Conservation (phyloP, 2,797 vertebrate species). For the Brotula barbata region DNA sequence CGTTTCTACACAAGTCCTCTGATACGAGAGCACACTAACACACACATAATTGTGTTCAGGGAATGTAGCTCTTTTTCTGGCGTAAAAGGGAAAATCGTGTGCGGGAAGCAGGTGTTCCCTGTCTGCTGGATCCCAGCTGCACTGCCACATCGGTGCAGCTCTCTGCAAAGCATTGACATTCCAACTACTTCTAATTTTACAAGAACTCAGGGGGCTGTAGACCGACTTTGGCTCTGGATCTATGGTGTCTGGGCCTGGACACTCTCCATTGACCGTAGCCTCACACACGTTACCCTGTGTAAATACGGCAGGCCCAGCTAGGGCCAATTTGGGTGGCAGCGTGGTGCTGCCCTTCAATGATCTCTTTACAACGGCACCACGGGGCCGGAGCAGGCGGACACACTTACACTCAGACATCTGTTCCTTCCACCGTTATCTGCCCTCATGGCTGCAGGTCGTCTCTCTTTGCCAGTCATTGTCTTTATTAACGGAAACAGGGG, state of each 20-base stretch:
- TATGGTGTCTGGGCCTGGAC: constrained; percentile 48
- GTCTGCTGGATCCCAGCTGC: constrained; percentile 45
- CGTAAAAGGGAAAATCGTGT: constrained; percentile 16
- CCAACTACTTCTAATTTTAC: constrained; percentile 65
- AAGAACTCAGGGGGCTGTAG: constrained; percentile 54
- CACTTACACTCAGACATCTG: constrained; percentile 54
- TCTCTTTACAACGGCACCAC: constrained; percentile 21
- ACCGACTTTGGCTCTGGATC: constrained; percentile 46
- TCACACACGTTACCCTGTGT: constrained; percentile 53
- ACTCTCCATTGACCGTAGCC: constrained; percentile 54
- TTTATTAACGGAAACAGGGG: constrained; percentile 14
- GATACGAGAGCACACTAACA: constrained; percentile 5
- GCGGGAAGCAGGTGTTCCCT: constrained; percentile 56
- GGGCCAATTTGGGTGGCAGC: constrained; percentile 42
- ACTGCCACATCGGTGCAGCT: constrained; percentile 32
- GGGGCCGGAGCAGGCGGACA: constrained; percentile 23
- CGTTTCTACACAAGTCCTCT: background rate
- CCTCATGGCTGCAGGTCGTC: constrained; percentile 33
- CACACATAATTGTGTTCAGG: constrained; percentile 26
- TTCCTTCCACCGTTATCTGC: constrained; percentile 62
- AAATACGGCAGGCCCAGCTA: constrained; percentile 47
- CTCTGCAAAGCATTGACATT: constrained; percentile 53
- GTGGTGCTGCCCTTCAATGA: constrained; percentile 7
- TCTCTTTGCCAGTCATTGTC: constrained; percentile 43
- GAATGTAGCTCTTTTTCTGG: constrained; percentile 55